These are phyloP conservation scores for Eumacrocentrus americanus DNA, from an alignment of 2,888 invertebrate species.

Conservation along the genomic window DNA sequence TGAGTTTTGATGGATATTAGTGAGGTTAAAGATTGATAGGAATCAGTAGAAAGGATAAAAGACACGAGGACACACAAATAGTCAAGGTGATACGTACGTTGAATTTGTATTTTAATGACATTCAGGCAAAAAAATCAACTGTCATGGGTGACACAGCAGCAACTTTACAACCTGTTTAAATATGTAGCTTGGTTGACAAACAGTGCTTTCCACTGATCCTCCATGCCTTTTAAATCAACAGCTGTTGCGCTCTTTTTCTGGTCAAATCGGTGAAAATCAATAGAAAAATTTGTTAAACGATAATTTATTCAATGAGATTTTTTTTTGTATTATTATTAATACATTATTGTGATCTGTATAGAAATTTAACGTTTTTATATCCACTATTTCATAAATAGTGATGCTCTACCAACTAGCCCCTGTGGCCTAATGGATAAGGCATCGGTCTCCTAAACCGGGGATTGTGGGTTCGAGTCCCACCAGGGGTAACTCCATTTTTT, in stretches of 20 bases:
- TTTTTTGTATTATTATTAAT: no score
- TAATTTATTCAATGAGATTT: no score
- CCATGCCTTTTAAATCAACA: background rate
- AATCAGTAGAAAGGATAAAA: no score
- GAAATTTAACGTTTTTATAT: no score
- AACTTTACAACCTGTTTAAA: no score
- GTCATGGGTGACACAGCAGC: no score
- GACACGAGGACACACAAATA: no score
- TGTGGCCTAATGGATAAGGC: conserved; percentile 86
- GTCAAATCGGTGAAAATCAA: no score
- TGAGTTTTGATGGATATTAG: background rate
- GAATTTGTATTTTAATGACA: background rate
- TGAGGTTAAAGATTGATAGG: background rate
- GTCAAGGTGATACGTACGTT: background rate
- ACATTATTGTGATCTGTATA: no score
- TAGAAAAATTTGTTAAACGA: background rate
- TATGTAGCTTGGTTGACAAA: background rate
- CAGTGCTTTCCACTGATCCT: background rate
- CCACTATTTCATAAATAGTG: background rate
- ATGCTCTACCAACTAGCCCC: conserved; percentile 64
- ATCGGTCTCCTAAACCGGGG: conserved; percentile 86
- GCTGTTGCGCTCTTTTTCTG: background rate
- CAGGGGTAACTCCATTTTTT: conserved; percentile 70
- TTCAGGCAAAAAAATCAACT: no score
- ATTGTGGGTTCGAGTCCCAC: conserved; percentile 87